Base-by-base conservation (phyloP, 2,113 vertebrate species). In the Aegithalos caudatus region DNA sequence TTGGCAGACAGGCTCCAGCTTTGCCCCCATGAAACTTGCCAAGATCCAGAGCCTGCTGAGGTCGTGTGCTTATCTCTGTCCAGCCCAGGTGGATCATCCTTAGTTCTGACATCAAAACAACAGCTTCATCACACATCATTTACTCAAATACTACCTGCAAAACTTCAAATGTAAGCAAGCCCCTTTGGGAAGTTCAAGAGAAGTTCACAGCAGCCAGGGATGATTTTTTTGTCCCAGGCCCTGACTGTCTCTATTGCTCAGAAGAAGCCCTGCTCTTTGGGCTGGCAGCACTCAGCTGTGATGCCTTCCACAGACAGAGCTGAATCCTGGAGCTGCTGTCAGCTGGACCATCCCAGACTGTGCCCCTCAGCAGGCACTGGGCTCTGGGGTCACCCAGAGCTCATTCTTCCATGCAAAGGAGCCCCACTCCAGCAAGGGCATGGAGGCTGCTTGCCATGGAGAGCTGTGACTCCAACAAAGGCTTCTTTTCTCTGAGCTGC, bases 401-500 rank as follows among this genome's bases (percentile, higher is more conserved):
- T 82, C 80, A 94, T 77, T 96, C 94, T 94, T 82, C 64, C 88
- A 73, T 77, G 64, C 82, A 58, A 35, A 83, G 60, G 51, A 88
- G 62, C 88, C 86, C 72, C 8, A 0, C 21, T 94, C 58, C 33
- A 93, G 71, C 50, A 18, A 92, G 76, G 83, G 67, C 82, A 78
- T 3, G 35, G 69, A 62, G 80, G 33, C 38, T 19, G 24, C 86
- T 81, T 50, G 76, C 80, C 88, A 74, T 1, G 1, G 86, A 70
- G 72, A 93, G 73, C 86, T 88, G 65, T 57, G 48, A 29, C 81
- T 73, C 35, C 86, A 80, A 95, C 94, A 93, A 96, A 95, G 56
- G 78, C 40, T 88, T 58, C 64, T n/a, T 90, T 94, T 93, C 87
- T 92, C 54, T 14, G 3, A 40, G 37, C 31, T 0, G 1, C 8